Conservation (phyloP, 2,888 invertebrate species). For the Tridacna gigas region DNA sequence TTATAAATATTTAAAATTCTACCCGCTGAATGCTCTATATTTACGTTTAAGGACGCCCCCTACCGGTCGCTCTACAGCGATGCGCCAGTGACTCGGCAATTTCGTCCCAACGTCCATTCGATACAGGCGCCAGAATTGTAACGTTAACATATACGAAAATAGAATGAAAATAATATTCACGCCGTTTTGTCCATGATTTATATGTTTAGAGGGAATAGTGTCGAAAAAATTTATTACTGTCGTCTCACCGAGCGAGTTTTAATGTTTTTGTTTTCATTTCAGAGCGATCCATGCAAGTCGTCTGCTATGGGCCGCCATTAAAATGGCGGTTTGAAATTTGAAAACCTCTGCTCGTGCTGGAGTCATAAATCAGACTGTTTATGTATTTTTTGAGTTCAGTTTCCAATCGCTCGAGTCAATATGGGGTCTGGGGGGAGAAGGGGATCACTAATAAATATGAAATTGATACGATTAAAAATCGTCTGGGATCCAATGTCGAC, state of each 20-base stretch:
- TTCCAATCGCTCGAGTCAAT: constrained; percentile 35
- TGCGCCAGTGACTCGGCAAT: constrained; percentile 55
- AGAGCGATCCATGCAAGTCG: constrained; percentile 55
- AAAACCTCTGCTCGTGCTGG: constrained; percentile 48
- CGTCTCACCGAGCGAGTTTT: constrained; percentile 4
- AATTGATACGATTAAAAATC: constrained; percentile 24
- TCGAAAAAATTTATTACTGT: constrained; percentile 5
- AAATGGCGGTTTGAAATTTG: constrained; percentile 36
- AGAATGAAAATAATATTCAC: constrained; percentile 28
- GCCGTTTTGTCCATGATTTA: constrained; percentile 51
- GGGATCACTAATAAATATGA: constrained; percentile 15
- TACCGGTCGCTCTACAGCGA: constrained; percentile 39
- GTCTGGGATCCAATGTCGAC: constrained; percentile 3
- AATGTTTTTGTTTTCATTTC: constrained; percentile 41
- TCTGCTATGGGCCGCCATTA: constrained; percentile 49
- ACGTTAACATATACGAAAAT: constrained; percentile 59
- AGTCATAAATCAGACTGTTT: constrained; percentile 51
- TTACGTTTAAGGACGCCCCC: constrained; percentile 38
- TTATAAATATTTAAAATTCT: constrained; percentile 35
- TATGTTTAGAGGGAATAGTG: constrained; percentile 27
- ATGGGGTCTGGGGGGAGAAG: constrained; percentile 1
- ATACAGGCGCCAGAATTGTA: constrained; percentile 54
- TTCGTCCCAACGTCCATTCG: constrained; percentile 32
- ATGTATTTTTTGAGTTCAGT: constrained; percentile 45
- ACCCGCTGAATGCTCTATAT: constrained; percentile 49